Evolutionary conservation across 2,113 vertebrate genomes (phyloP).

Genomic region (Acanthochromis polyacanthus): DNA sequence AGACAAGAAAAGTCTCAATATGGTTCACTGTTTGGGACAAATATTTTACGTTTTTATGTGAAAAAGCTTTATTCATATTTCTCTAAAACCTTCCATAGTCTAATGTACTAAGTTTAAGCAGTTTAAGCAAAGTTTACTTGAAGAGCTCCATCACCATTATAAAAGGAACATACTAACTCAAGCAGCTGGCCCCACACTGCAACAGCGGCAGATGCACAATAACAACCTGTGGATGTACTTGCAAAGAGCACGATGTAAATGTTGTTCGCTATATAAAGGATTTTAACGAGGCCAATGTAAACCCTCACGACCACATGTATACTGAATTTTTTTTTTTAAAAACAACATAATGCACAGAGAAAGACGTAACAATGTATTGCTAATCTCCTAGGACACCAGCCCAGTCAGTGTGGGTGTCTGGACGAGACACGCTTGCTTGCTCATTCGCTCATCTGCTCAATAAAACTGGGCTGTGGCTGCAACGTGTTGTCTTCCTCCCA

Average conservation of each 20-base stretch:
- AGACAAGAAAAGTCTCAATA: not conserved
- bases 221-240: not conserved
- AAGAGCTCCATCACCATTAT: not conserved
- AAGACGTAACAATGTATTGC: slow-evolving; percentile 55
- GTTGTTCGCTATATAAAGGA: not conserved
- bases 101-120: not conserved
- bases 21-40: not conserved
- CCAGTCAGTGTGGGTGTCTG: slow-evolving; percentile 75
- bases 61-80: slow-evolving; percentile 1
- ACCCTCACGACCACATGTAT: not conserved
- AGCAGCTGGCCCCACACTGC: not conserved
- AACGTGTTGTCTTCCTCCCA: slow-evolving; percentile 57
- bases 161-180: not conserved
- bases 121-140: no score
- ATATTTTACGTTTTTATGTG: slow-evolving; percentile 8
- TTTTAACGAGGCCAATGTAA: not conserved
- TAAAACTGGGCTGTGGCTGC: slow-evolving; percentile 58
- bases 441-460: slow-evolving; percentile 73
- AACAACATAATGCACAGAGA: slow-evolving; percentile 38
- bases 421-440: slow-evolving; percentile 65
- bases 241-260: not conserved
- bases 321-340: slow-evolving; percentile 22
- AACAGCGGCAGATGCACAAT: not conserved
- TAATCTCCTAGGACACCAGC: slow-evolving; percentile 70
- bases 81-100: not conserved